These are phyloP conservation scores for Aurelia aurita DNA, from an alignment of 30 jellyfish, hydroid and myxozoan species.

Conservation along the genomic window DNA sequence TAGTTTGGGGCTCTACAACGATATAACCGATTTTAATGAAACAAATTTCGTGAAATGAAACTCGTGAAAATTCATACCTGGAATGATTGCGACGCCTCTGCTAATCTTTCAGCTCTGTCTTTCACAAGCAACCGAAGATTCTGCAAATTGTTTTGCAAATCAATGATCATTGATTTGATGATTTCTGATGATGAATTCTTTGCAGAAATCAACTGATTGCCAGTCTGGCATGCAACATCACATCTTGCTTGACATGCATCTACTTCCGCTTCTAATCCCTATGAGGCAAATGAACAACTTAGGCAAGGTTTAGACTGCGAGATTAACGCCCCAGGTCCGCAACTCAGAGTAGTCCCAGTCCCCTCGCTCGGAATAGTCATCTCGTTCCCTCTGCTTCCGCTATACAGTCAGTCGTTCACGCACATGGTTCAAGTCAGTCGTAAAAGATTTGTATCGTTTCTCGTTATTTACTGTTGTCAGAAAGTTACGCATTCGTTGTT, in stretches of 20 bases:
- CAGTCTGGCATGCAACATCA: conserved; percentile 25
- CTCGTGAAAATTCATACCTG: conserved; percentile 36
- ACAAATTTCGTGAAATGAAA: no score
- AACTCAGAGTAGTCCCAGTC: no score
- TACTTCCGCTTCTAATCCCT: conserved; percentile 73
- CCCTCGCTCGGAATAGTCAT: no score
- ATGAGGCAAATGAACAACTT: background rate
- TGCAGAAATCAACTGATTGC: conserved; percentile 20
- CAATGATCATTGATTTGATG: conserved; percentile 18
- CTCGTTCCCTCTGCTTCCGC: background rate
- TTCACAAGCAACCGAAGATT: conserved; percentile 35
- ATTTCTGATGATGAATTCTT: conserved; percentile 39
- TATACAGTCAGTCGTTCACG: background rate
- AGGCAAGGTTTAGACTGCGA: background rate
- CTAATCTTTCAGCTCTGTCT: conserved; percentile 58
- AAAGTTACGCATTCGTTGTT: no score
- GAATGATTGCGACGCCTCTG: conserved; percentile 79
- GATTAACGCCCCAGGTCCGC: background rate
- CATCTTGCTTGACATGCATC: conserved; percentile 71
- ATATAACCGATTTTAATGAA: background rate
- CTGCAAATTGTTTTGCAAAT: conserved; percentile 42
- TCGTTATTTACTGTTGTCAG: no score
- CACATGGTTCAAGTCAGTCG: no score
- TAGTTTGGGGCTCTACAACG: no score
- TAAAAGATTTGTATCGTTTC: no score